Evolutionary conservation across 2,113 vertebrate genomes (phyloP), one percentile per base, ranked within the genome.

Genomic region (Amphiprion percula): DNA sequence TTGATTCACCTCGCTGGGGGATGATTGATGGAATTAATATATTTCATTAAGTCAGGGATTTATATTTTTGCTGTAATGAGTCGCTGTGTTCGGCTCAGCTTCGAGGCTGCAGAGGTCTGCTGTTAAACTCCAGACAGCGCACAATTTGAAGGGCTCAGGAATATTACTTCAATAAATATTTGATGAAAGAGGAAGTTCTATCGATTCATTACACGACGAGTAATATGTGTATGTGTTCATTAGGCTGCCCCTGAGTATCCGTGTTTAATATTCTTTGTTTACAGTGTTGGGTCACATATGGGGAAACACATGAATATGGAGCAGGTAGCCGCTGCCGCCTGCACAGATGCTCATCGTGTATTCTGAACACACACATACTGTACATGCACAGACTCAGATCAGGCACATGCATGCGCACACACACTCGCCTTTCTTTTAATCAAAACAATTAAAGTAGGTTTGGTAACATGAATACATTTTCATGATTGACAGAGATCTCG

Each of bases 131-230:
- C 68, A 72, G 28, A 83, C 79, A 59, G 87, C 21, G n/a, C 56
- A 37, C 89, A 91, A 91, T 90, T 82, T 89, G 62, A 76, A 87
- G 63, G 83, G 63, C 66, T 73, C 68, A 88, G 83, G 92, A 94
- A 94, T 95, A 94, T 94, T 93, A 89, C 91, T 93, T 92, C 75
- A 90, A 95, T 95, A 94, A 95, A 96, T 95, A 95, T 94, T 96
- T 95, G 91, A 95, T 95, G 86, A 93, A 93, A 73, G 0, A 87
- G 77, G n/a, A 86, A 86, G 69, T 89, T 93, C 91, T 91, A 92
- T 89, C 79, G 90, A 91, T 95, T 95, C 86, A 94, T 93, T 92
- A 94, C 73, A 82, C 75, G 58, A 71, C 67, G 75, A 86, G 88
- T 91, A 92, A 89, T 90, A 68, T 63, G 84, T 82, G 82, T 69